Evolutionary conservation across 92 coral and sea anemone genomes (phyloP), one percentile per base, ranked within the genome.

Genomic region (Siderastrea radians): DNA sequence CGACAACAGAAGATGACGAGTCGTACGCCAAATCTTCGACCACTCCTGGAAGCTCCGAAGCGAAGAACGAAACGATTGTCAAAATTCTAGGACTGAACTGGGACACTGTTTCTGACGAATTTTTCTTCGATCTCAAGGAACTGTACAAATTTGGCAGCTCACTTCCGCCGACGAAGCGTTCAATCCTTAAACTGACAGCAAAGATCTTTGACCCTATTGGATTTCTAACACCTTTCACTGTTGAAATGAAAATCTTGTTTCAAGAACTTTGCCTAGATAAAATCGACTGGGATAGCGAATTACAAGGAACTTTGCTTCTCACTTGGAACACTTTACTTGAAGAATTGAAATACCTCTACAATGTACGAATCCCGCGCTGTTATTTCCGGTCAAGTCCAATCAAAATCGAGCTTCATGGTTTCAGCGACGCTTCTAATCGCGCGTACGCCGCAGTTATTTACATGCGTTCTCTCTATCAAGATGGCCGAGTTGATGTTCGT

Each of bases 201-300:
- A n/a, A n/a, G n/a, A n/a, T n/a, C n/a, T n/a, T n/a, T n/a, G n/a
- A n/a, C n/a, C n/a, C n/a, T n/a, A n/a, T n/a, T n/a, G n/a, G n/a
- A 51, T 72, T 92, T 55, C 49, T 88, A 7, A 85, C 87, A 15
- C 94, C 92, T 11, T 49, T 86, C 49, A 89, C 97, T 0, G 68
- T 94, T 3, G 81, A 72, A 15, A 53, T 90, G 26, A 93, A 93
- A 86, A 93, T 90, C 61, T 77, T 95, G 47, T 95, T 95, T 86
- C 96, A 93, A 83, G 85, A 83, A 74, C 79, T 95, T 72, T 90
- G 94, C 88, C 14, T 87, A 17, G 90, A 74, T 54, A 93, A 90
- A 60, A 13, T 79, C 1, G 88, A 76, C 46, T 95, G 95, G 98
- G 95, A 95, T 80, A 88, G 75, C 47, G 72, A 66, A 50, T 81